These are phyloP conservation scores for Ptychobarbus kaznakovi DNA, from an alignment of 2,797 vertebrate species.

Conservation along the genomic window DNA sequence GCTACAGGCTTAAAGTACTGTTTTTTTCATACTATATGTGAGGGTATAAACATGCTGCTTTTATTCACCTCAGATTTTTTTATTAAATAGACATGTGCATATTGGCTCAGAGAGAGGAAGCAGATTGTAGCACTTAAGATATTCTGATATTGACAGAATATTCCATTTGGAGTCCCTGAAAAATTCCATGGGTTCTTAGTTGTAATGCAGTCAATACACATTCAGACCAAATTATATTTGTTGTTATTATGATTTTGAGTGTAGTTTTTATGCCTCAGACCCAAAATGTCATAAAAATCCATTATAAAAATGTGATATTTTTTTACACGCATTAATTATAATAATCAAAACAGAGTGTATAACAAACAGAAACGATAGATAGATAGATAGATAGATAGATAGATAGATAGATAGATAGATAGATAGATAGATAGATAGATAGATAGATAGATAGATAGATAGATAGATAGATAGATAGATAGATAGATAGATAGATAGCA, in stretches of 20 bases:
- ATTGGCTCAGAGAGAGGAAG: slow-evolving; percentile 64
- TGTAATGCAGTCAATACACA: neutral
- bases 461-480: no score
- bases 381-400: neutral
- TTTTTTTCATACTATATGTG: slow-evolving; percentile 51
- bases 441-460: no score
- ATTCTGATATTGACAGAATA: slow-evolving; percentile 62
- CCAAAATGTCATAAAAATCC: neutral
- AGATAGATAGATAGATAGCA: no score
- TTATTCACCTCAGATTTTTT: slow-evolving; percentile 70
- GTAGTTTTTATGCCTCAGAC: neutral
- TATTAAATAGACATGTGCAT: slow-evolving; percentile 73
- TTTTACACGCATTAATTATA: neutral
- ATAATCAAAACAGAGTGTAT: neutral
- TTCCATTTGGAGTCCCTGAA: neutral
- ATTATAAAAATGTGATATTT: neutral
- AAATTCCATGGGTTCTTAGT: neutral
- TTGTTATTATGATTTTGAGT: neutral
- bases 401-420: no score
- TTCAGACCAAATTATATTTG: neutral
- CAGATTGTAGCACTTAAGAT: slow-evolving; percentile 54
- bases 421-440: neutral
- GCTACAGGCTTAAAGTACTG: slow-evolving; percentile 70
- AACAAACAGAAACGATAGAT: neutral
- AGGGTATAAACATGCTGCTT: slow-evolving; percentile 72